A percentile compares a stretch with the other conserved stretches of the same genome.
These are phyloP conservation scores for Melinaea menophilus DNA, from an alignment of 2,888 invertebrate genomes.

Conservation along the genomic window DNA sequence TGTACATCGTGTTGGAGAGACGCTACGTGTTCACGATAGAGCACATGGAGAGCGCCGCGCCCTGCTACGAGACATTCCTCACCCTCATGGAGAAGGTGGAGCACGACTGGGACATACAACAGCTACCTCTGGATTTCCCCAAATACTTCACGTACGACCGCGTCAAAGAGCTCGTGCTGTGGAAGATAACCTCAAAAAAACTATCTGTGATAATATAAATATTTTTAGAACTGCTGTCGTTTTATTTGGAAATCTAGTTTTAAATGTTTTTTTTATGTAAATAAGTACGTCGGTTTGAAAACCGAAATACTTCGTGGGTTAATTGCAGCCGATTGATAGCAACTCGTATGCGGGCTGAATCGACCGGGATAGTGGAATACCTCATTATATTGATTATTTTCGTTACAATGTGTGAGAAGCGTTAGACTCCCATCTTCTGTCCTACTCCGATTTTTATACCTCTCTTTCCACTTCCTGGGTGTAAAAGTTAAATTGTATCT, in stretches of 20 bases:
- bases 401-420: no score
- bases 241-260: slow-evolving; percentile 18
- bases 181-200: slow-evolving; percentile 78
- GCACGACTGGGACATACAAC: slow-evolving; percentile 77
- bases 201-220: slow-evolving; percentile 47
- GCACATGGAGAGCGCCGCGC: slow-evolving; percentile 89
- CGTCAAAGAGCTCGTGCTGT: slow-evolving; percentile 85
- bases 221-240: slow-evolving; percentile 32
- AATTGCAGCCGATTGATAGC: no score
- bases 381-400: no score
- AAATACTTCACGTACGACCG: slow-evolving; percentile 90
- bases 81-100: slow-evolving; percentile 75
- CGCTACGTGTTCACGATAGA: slow-evolving; percentile 90
- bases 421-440: no score
- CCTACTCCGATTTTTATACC: no score
- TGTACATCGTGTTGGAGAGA: slow-evolving; percentile 89
- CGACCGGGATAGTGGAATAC: no score
- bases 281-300: no score
- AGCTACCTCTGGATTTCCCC: slow-evolving; percentile 84
- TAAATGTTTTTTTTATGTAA: no score
- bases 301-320: no score
- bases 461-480: no score
- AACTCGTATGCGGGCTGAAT: no score
- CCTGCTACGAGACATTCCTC: slow-evolving; percentile 91
- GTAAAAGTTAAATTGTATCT: no score